These are phyloP conservation scores for Okamejei kenojei DNA, from an alignment of 2,797 vertebrate species.

Conservation along the genomic window DNA sequence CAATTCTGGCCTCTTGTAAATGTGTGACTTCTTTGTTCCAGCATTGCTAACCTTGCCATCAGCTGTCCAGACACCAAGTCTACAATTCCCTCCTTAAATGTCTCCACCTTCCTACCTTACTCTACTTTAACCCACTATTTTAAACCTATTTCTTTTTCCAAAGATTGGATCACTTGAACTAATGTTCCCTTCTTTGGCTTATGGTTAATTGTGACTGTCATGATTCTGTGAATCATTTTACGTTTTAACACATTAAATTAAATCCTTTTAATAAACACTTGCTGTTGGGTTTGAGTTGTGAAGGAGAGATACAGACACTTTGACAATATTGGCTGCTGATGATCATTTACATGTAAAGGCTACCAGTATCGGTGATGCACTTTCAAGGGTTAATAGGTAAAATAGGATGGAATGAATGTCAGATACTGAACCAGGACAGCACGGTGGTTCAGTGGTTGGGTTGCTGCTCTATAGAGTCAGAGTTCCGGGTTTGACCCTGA, in stretches of 20 bases:
- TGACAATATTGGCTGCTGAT: not conserved
- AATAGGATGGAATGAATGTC: not conserved
- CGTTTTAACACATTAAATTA: not conserved
- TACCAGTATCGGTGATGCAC: not conserved
- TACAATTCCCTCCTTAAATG: not conserved
- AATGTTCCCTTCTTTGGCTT: not conserved
- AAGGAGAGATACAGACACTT: not conserved
- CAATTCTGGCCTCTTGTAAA: not conserved
- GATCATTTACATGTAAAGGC: not conserved
- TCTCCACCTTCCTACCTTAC: not conserved
- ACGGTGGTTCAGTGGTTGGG: too few species aligned
- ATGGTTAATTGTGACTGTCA: not conserved
- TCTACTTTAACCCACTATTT: not conserved
- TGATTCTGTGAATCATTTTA: not conserved
- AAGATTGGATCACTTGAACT: not conserved
- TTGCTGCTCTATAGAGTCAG: too few species aligned
- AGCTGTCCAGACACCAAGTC: not conserved
- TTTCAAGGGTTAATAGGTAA: not conserved
- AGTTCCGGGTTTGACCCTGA: too few species aligned
- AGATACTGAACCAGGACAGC: too few species aligned
- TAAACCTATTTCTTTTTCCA: not conserved
- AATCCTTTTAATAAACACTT: not conserved
- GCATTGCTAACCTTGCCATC: not conserved
- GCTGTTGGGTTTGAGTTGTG: not conserved
- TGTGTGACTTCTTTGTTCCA: not conserved